Evolutionary conservation across 1,140 invertebrate genomes (phyloP).

Genomic region (Drepana arcuata): DNA sequence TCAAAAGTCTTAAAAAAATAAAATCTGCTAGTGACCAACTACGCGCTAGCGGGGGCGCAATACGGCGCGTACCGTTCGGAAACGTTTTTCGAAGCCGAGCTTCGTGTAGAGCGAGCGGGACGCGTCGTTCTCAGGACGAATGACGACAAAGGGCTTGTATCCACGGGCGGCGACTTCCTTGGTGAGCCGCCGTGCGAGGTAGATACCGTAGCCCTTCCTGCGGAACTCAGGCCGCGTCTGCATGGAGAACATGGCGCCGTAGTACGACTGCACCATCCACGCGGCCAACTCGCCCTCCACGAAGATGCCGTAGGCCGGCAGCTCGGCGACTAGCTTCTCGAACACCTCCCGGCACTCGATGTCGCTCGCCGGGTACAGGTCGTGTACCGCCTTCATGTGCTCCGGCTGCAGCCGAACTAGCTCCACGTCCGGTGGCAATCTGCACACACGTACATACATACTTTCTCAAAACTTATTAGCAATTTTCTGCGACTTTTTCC

Average conservation of each 20-base stretch:
- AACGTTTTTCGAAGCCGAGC: conserved; percentile 83
- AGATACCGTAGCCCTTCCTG: conserved; percentile 83
- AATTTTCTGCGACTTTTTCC: no score
- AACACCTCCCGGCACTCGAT: conserved; percentile 88
- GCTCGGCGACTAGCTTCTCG: conserved; percentile 80
- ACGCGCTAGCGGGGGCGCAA: conserved; percentile 75
- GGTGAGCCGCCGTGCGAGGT: conserved; percentile 77
- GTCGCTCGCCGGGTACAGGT: conserved; percentile 87
- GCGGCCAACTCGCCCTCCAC: conserved; percentile 80
- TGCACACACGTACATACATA: no score
- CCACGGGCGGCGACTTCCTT: conserved; percentile 81
- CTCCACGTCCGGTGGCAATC: conserved; percentile 76
- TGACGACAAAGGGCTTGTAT: conserved; percentile 87
- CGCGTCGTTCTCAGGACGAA: conserved; percentile 88
- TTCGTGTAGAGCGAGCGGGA: conserved; percentile 85
- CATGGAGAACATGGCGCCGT: conserved; percentile 93
- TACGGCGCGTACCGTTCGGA: conserved; percentile 82
- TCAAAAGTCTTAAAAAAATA: conserved; percentile 72
- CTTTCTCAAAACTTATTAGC: no score
- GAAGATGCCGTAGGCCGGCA: conserved; percentile 86
- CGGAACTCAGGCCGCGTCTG: conserved; percentile 86
- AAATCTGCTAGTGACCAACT: conserved; percentile 69
- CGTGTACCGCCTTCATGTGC: conserved; percentile 85
- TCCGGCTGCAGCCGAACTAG: conserved; percentile 81
- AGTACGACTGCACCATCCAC: conserved; percentile 91